These are phyloP conservation scores for Fregetta grallaria DNA, from an alignment of 2,113 vertebrate species.

Conservation along the genomic window DNA sequence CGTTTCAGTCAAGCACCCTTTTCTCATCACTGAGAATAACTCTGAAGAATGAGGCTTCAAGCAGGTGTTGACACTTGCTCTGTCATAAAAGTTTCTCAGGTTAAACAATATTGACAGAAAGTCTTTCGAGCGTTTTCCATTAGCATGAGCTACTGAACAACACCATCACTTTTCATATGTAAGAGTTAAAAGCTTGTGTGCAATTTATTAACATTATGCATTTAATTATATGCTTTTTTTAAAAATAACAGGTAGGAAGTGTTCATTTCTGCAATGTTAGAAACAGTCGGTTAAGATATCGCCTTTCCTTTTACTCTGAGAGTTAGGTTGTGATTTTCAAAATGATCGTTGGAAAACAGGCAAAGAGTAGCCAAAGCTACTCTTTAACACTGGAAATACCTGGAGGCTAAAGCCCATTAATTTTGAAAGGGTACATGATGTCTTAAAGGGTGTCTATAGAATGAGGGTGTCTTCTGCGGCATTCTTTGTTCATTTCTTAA, in stretches of 20 bases:
- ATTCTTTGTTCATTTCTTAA: too few species aligned
- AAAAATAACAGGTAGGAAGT: neutral
- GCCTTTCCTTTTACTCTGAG: neutral
- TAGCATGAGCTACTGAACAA: neutral
- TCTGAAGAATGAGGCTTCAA: constrained; percentile 14
- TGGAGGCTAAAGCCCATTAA: neutral
- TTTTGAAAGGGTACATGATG: neutral
- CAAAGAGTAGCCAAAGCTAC: neutral
- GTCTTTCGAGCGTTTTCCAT: neutral
- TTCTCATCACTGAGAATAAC: neutral
- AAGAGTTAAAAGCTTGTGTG: neutral
- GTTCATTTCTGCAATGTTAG: neutral
- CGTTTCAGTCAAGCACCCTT: neutral
- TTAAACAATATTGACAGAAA: constrained; percentile 11
- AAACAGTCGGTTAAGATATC: neutral
- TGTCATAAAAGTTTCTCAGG: neutral
- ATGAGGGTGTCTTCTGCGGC: too few species aligned
- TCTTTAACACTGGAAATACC: neutral
- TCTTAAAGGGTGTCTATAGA: too few species aligned
- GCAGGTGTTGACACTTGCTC: neutral
- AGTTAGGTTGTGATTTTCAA: neutral
- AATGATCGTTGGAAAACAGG: neutral
- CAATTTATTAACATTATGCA: neutral
- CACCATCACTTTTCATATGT: neutral
- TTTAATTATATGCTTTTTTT: neutral